Conservation (phyloP, 1,140 invertebrate genomes). For the Stratiolaelaps scimitus region DNA sequence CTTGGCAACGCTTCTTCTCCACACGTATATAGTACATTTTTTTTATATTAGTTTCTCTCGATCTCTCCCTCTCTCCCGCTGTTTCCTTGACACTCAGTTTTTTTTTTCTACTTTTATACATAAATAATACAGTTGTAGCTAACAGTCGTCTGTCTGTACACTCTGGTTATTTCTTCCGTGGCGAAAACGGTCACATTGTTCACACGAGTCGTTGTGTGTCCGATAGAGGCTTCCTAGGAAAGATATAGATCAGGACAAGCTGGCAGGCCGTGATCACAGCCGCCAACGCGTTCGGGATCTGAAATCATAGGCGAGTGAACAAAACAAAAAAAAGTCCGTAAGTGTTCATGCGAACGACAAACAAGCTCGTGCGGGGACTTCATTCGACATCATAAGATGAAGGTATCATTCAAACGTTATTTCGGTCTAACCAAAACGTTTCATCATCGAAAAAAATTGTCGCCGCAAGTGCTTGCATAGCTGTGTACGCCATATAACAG, state of each 20-base stretch:
- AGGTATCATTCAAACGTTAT: no score
- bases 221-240: background rate
- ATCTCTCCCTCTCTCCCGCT: background rate
- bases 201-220: background rate
- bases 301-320: background rate
- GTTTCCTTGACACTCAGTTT: slow-evolving; percentile 7
- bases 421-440: no score
- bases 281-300: slow-evolving; percentile 8
- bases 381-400: no score
- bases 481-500: no score
- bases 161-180: background rate
- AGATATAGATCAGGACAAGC: slow-evolving; percentile 6
- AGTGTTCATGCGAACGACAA: no score
- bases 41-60: background rate
- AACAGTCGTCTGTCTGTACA: background rate
- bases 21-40: background rate
- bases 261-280: slow-evolving; percentile 10
- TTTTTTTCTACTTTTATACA: background rate
- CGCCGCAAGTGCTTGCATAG: no score
- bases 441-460: no score
- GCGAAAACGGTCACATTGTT: background rate
- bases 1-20: no score
- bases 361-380: no score
- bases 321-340: no score
- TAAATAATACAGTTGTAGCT: background rate